Base-by-base conservation (phyloP, 2,113 vertebrate genomes). In the Nestor notabilis region DNA sequence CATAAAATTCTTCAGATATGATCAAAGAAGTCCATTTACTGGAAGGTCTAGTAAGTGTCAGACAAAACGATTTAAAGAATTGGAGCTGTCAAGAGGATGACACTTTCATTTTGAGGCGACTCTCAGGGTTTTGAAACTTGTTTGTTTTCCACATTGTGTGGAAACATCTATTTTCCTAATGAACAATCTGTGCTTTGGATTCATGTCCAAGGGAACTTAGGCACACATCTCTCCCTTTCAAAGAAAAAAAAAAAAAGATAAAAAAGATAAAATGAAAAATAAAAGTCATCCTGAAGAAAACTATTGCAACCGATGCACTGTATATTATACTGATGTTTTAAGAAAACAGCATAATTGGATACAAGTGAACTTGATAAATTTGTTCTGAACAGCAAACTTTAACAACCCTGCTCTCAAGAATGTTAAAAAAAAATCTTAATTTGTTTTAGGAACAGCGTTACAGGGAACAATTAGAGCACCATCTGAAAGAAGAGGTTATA, bases 1-100 rank as follows among this genome's bases (percentile, higher is more conserved):
- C 71, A 78, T 74, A 78, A 46, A 92, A 68, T 96, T 88, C 85
- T 77, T 86, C 79, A 90, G 76, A 89, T 83, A 89, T 58, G 75
- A 83, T 90, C 90, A 95, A 94, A 89, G 78, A 77, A 95, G 60
- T 96, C 53, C 25, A 83, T 88, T 94, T 93, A 90, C 50, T 92
- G 69, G 47, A 92, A 92, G 50, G 58, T 86, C 72, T 89, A 68
- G 68, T 89, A 93, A 90, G 83, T 92, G 90, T 88, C 88, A 96
- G 76, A 69, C 24, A 96, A 94, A 94, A 90, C 35, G 83, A 89
- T 88, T 80, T 96, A 93, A 96, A 88, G 87, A 88, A 95, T 81
- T 90, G 58, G 50, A 94, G 37, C 90, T 93, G 83, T 90, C 7
- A 1, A 50, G 64, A 89, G 39, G 21, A 87, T 92, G 75, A 81